A percentile compares a stretch with the other conserved stretches of the same genome.
phyloP scores from a whole-genome alignment of 2,888 invertebrate genomes.

The Ennomos quercinarius region DNA sequence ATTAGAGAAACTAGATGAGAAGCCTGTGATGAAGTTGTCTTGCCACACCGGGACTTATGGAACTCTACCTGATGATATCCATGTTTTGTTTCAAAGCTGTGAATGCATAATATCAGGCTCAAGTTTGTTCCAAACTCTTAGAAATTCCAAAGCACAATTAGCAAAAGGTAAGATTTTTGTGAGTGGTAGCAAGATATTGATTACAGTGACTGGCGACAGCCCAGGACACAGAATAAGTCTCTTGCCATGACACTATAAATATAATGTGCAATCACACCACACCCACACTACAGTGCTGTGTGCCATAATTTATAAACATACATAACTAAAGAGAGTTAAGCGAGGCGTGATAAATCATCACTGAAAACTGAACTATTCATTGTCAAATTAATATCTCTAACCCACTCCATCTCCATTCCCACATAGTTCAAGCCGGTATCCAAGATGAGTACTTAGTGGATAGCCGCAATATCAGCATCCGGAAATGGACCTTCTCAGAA shows the following conservation, averaged over 20 bases:
- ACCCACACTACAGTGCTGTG: too few species aligned
- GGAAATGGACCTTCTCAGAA: constrained; percentile 95
- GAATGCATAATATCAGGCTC: constrained; percentile 91
- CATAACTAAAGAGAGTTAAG: too few species aligned
- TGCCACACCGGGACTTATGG: constrained; percentile 88
- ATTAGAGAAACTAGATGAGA: constrained; percentile 94
- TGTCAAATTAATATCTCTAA: too few species aligned
- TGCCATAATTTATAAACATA: too few species aligned
- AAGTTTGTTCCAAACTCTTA: constrained; percentile 91
- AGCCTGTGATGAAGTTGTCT: constrained; percentile 91
- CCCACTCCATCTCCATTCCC: too few species aligned
- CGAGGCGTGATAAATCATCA: too few species aligned
- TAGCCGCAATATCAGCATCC: constrained; percentile 88
- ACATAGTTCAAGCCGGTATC: constrained; percentile 89
- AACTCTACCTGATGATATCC: constrained; percentile 88
- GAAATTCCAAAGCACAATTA: constrained; percentile 91
- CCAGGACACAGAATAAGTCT: too few species aligned
- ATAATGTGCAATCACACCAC: too few species aligned
- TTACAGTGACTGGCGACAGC: too few species aligned
- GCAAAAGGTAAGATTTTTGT: constrained; percentile 87
- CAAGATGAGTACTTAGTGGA: constrained; percentile 82
- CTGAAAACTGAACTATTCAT: too few species aligned
- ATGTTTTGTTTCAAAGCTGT: constrained; percentile 89
- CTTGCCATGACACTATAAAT: too few species aligned
- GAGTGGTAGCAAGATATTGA: neutral